Base-by-base conservation (phyloP, 2,888 invertebrate genomes). In the Scrobipalpa costella region DNA sequence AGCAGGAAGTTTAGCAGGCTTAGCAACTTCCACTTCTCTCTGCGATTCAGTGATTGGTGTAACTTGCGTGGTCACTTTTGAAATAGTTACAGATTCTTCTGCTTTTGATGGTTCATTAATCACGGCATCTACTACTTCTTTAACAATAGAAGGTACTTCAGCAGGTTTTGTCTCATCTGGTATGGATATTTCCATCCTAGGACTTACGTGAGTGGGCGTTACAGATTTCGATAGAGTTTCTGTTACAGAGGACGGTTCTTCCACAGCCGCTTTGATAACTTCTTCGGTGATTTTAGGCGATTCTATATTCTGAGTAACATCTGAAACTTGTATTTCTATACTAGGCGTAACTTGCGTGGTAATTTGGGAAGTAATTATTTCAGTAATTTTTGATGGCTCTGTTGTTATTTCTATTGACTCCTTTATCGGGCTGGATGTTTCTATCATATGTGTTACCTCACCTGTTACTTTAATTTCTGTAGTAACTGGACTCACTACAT, bases 121-220 rank as follows among this genome's bases (percentile, higher is more conserved):
- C 17, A 58, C 21, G 34, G 17, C 6, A 17, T 36, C 3, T 2
- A n/a, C 33, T n/a, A 55, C 27, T 55, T 55, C n/a, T 55, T 55
- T 3, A n/a, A 27, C 7, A 15, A 8, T n/a, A 8, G 8, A 13
- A n/a, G 34, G 57, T 57, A 33, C 49, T 61, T 63, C 57, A 34
- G 67, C 66, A 61, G 57, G 34, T 34, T 34, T 55, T 8, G 13
- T 3, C 17, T 55, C 17, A 55, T 55, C 33, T n/a, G 7, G 0
- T 50, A 21, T 2, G 15, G 9, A 15, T 27, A 0, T 34, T 34
- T 34, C 34, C 0, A 34, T 55, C 11, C 8, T 27, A 6, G 55
- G 55, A n/a, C 33, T 55, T 6, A 55, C 55, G 27, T 55, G 34
- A 55, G 34, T 55, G 7, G 34, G n/a, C 6, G 34, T 34, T 34